Evolutionary conservation across 1,140 invertebrate species (phyloP).

Genomic region (Carcinoscorpius rotundicauda): DNA sequence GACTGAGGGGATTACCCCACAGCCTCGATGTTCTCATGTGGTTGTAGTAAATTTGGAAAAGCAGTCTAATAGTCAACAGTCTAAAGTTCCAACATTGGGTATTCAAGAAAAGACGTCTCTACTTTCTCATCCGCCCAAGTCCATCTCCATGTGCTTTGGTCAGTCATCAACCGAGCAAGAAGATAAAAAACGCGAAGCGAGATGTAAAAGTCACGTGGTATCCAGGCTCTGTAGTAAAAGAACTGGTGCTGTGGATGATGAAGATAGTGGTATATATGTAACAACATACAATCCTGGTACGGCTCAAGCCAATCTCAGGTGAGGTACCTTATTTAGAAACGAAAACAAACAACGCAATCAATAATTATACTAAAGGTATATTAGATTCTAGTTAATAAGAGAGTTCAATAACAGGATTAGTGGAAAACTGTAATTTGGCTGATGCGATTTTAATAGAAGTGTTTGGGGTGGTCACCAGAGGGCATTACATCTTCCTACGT

Average conservation of each 20-base stretch:
- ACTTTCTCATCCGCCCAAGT: constrained; percentile 23
- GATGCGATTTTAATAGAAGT: too few species aligned
- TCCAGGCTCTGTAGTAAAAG: constrained; percentile 17
- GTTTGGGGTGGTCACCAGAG: too few species aligned
- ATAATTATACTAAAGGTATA: too few species aligned
- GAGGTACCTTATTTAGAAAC: neutral
- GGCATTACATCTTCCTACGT: too few species aligned
- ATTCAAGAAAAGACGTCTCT: too few species aligned
- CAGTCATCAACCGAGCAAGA: constrained; percentile 8
- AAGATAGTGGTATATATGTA: constrained; percentile 14
- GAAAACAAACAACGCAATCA: too few species aligned
- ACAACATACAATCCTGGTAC: constrained; percentile 15
- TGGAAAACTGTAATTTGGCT: too few species aligned
- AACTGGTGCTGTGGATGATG: constrained; percentile 21
- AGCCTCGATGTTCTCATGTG: constrained; percentile 48
- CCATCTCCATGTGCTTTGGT: constrained; percentile 25
- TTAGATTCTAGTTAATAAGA: too few species aligned
- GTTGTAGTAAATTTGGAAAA: constrained; percentile 23
- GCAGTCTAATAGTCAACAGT: too few species aligned
- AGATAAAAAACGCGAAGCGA: constrained; percentile 1
- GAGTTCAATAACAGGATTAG: too few species aligned
- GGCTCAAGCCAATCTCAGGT: constrained; percentile 20
- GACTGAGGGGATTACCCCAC: constrained; percentile 53
- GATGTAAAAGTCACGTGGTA: constrained; percentile 16
- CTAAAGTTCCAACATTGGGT: too few species aligned